Conservation (phyloP, 2,888 invertebrate genomes). For the Chorisops tibialis region DNA sequence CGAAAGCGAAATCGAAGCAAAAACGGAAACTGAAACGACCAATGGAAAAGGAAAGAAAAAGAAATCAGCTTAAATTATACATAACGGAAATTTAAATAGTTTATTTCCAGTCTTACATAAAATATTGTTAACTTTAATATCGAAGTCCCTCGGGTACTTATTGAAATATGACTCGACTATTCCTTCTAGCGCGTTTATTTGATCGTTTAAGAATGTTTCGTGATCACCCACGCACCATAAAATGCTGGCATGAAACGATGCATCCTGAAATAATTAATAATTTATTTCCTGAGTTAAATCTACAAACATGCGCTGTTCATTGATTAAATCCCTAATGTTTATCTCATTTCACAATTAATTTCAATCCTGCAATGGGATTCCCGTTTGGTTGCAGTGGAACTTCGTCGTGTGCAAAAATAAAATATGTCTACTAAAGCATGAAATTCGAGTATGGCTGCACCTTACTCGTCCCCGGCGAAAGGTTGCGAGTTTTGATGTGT, state of each 20-base stretch:
- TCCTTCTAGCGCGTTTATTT: constrained; percentile 55
- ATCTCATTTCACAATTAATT: no score
- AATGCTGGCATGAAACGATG: constrained; percentile 81
- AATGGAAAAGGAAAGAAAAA: constrained; percentile 23
- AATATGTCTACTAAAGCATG: no score
- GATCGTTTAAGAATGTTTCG: constrained; percentile 52
- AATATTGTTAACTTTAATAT: constrained; percentile 56
- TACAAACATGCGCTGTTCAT: no score
- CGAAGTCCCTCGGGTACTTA: constrained; percentile 50
- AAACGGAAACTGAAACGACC: constrained; percentile 54
- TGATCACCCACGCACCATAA: constrained; percentile 74
- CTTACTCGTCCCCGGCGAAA: no score
- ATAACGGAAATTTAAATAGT: constrained; percentile 59
- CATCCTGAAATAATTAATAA: constrained; percentile 59
- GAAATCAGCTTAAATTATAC: background rate
- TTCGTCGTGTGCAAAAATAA: no score
- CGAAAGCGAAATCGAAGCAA: constrained; percentile 63
- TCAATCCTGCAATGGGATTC: no score
- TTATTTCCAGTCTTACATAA: constrained; percentile 76
- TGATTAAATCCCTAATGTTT: no score
- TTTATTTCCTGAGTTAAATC: no score
- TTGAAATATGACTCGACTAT: constrained; percentile 46
- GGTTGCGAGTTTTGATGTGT: no score
- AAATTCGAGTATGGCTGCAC: no score
- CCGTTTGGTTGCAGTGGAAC: no score